Percentiles rank a stretch among this genome's conserved stretches.
Conservation (phyloP, 2,888 invertebrate species). For the Tryphoninae sp. region DNA sequence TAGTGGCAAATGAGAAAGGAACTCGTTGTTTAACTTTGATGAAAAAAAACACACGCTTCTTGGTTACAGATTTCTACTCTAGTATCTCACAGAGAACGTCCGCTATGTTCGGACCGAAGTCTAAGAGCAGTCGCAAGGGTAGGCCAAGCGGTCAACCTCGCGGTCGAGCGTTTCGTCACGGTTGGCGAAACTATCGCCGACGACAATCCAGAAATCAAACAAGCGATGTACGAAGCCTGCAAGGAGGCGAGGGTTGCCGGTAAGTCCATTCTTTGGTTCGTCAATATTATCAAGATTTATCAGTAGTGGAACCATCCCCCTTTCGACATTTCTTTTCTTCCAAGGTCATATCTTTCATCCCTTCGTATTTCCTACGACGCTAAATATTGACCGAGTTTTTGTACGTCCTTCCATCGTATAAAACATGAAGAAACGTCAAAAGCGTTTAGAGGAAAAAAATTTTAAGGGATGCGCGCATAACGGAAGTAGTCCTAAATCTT, state of each 20-base stretch:
- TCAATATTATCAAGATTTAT: no score
- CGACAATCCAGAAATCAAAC: slow-evolving; percentile 97
- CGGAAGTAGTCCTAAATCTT: not conserved
- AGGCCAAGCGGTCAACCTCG: slow-evolving; percentile 97
- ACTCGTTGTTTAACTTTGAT: slow-evolving; percentile 17
- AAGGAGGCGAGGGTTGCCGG: slow-evolving; percentile 98
- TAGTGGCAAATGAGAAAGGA: not conserved
- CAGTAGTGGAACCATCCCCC: not conserved
- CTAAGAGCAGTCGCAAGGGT: slow-evolving; percentile 92
- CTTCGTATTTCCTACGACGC: not conserved
- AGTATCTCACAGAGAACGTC: slow-evolving; percentile 90
- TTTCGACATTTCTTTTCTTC: not conserved
- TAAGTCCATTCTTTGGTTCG: slow-evolving; percentile 80
- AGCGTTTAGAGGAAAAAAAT: not conserved
- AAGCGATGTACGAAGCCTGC: slow-evolving; percentile 99
- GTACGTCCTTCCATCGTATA: not conserved
- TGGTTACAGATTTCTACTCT: slow-evolving; percentile 92
- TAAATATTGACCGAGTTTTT: not conserved
- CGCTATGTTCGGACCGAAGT: slow-evolving; percentile 84
- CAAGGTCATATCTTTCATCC: not conserved
- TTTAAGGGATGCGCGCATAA: not conserved
- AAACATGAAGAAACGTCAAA: not conserved
- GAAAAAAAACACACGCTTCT: slow-evolving; percentile 14
- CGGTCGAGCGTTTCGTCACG: slow-evolving; percentile 98
- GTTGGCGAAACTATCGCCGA: slow-evolving; percentile 99